Evolutionary conservation across 2,888 invertebrate species (phyloP).

Genomic region (Sussaba pulchella): DNA sequence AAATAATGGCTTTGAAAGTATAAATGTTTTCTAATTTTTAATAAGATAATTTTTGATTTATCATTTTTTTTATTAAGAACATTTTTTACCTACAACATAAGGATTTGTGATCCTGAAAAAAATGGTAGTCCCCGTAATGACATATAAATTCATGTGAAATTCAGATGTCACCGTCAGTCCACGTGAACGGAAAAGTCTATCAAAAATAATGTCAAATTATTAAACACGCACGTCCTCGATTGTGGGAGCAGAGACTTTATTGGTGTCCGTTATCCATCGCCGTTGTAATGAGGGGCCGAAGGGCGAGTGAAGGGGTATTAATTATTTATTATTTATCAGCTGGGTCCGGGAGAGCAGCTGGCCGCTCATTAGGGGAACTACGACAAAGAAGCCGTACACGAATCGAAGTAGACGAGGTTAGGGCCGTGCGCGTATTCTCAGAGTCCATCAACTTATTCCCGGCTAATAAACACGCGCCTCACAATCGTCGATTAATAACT

Average conservation of each 20-base stretch:
- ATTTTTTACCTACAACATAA: too few species aligned
- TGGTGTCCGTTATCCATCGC: constrained; percentile 41
- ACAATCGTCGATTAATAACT: neutral
- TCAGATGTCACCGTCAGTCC: neutral
- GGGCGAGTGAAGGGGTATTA: constrained; percentile 35
- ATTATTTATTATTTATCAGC: constrained; percentile 64
- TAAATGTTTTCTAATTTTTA: too few species aligned
- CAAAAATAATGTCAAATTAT: neutral
- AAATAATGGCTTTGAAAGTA: too few species aligned
- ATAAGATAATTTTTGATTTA: too few species aligned
- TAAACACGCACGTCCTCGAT: neutral
- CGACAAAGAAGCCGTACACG: constrained; percentile 6
- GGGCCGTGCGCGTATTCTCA: constrained; percentile 7
- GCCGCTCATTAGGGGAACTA: constrained; percentile 54
- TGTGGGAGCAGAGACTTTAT: constrained; percentile 6
- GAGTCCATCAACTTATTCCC: neutral
- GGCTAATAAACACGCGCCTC: constrained; percentile 9
- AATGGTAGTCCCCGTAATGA: too few species aligned
- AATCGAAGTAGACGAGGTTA: constrained; percentile 9
- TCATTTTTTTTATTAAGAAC: too few species aligned
- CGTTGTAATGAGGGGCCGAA: neutral
- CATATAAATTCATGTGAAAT: neutral
- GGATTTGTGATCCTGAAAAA: too few species aligned
- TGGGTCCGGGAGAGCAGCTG: constrained; percentile 60
- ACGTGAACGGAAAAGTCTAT: neutral